phyloP scores from a whole-genome alignment of 2,113 vertebrate species.

The Solea solea region DNA sequence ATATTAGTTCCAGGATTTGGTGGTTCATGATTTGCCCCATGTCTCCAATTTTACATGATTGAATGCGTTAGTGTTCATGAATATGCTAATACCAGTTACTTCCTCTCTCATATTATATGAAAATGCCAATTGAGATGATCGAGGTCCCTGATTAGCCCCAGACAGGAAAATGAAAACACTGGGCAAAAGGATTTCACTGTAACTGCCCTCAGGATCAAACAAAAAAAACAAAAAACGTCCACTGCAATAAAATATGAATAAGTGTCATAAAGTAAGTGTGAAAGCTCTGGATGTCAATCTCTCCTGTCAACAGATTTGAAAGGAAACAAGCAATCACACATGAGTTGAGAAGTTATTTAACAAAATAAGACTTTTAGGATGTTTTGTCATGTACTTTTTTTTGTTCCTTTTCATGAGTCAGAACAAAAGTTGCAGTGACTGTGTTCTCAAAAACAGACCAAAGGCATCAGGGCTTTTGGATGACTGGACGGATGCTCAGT shows the following conservation, averaged over 20 bases:
- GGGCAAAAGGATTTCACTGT: slow-evolving; percentile 22
- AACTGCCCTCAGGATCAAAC: slow-evolving; percentile 17
- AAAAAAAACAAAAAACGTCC: too few relatives aligned
- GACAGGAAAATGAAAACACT: slow-evolving; percentile 28
- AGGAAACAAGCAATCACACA: slow-evolving; percentile 10
- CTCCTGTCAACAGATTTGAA: neutral
- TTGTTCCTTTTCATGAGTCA: slow-evolving; percentile 2
- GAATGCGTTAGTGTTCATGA: slow-evolving; percentile 50
- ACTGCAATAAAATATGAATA: neutral
- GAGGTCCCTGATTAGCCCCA: slow-evolving; percentile 44
- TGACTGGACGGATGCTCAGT: slow-evolving; percentile 22
- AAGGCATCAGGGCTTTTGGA: slow-evolving; percentile 22
- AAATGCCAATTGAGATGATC: slow-evolving; percentile 51
- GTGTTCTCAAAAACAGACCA: slow-evolving; percentile 20
- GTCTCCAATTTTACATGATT: slow-evolving; percentile 59
- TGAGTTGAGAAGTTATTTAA: neutral
- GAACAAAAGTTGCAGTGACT: slow-evolving; percentile 15
- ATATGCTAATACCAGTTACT: slow-evolving; percentile 59
- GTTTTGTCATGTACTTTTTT: slow-evolving; percentile 9
- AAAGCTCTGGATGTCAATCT: slow-evolving; percentile 16
- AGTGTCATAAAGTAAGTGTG: neutral
- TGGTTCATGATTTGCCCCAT: slow-evolving; percentile 41
- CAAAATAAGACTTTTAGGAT: slow-evolving; percentile 7
- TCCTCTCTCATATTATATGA: slow-evolving; percentile 44
- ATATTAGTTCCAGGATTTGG: slow-evolving; percentile 44